Conservation (phyloP, 2,113 vertebrate species). For the Dunckerocampus dactyliophorus region DNA sequence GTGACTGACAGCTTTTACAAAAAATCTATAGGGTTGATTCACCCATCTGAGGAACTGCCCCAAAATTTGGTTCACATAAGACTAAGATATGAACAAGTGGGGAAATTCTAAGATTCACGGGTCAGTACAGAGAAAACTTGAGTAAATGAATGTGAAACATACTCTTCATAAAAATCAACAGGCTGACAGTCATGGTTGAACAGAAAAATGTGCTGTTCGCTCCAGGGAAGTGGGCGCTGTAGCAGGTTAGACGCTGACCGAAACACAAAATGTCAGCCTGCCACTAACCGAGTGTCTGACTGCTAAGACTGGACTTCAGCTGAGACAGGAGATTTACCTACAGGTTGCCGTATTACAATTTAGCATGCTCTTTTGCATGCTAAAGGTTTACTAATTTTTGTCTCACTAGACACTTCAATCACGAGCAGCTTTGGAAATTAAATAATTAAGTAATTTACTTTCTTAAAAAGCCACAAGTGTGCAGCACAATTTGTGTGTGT, state of each 20-base stretch:
- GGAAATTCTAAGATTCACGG: constrained; percentile 62
- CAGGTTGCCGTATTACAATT: too few species aligned
- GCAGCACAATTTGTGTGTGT: constrained; percentile 61
- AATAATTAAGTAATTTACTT: constrained; percentile 77
- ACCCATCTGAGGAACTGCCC: constrained; percentile 73
- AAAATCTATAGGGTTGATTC: constrained; percentile 50
- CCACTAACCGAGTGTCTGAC: constrained; percentile 50
- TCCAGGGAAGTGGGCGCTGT: constrained; percentile 48
- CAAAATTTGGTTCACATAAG: constrained; percentile 66
- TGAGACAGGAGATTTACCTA: too few species aligned
- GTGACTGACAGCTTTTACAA: constrained; percentile 69
- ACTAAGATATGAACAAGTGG: constrained; percentile 55
- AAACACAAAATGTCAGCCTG: constrained; percentile 64
- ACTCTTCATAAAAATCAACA: constrained; percentile 68
- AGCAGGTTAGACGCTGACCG: constrained; percentile 66
- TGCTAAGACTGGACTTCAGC: constrained; percentile 18
- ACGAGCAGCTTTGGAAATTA: constrained; percentile 70
- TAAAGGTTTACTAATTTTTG: constrained; percentile 57
- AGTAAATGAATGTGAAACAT: constrained; percentile 71
- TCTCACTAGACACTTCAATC: constrained; percentile 56
- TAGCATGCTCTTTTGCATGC: neutral
- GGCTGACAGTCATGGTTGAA: constrained; percentile 71
- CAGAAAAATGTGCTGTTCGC: constrained; percentile 56
- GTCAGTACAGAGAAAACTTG: constrained; percentile 47
- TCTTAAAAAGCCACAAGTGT: constrained; percentile 72